phyloP scores from a whole-genome alignment of 2,113 vertebrate genomes.

The Rattus rattus region DNA sequence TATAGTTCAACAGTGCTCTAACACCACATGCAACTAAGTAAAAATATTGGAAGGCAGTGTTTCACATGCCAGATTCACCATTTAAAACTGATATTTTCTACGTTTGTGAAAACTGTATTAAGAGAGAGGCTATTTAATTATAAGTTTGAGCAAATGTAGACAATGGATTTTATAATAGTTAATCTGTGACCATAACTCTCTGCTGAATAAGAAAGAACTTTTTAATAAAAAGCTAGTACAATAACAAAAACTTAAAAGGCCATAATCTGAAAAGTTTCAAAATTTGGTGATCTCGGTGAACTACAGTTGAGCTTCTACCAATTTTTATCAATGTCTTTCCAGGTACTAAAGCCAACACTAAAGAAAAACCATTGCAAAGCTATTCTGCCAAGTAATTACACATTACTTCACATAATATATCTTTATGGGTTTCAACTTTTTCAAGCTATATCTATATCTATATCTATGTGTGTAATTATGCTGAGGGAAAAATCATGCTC shows the following conservation, averaged over 20 bases:
- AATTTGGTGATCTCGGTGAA: constrained; percentile 4
- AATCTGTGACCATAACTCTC: constrained; percentile 23
- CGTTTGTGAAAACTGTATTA: constrained; percentile 52
- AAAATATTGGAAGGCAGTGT: constrained; percentile 53
- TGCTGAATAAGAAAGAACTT: constrained; percentile 40
- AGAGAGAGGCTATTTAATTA: constrained; percentile 58
- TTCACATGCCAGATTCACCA: background rate
- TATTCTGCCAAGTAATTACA: constrained; percentile 66
- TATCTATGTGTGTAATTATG: constrained; percentile 19
- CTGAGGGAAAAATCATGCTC: background rate
- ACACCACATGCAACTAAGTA: constrained; percentile 32
- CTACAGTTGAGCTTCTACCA: constrained; percentile 23
- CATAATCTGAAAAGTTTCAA: background rate
- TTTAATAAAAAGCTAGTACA: constrained; percentile 58
- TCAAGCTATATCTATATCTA: constrained; percentile 12
- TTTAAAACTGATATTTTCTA: constrained; percentile 50
- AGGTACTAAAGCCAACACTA: background rate
- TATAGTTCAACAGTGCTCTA: background rate
- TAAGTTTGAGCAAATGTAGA: constrained; percentile 64
- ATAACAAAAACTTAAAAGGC: constrained; percentile 21
- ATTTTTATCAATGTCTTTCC: constrained; percentile 48
- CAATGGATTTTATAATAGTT: constrained; percentile 34
- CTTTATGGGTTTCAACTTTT: constrained; percentile 55
- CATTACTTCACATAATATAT: background rate
- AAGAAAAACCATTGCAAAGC: constrained; percentile 61